Conservation (phyloP, 2,888 invertebrate species). For the Ophioninae sp. region DNA sequence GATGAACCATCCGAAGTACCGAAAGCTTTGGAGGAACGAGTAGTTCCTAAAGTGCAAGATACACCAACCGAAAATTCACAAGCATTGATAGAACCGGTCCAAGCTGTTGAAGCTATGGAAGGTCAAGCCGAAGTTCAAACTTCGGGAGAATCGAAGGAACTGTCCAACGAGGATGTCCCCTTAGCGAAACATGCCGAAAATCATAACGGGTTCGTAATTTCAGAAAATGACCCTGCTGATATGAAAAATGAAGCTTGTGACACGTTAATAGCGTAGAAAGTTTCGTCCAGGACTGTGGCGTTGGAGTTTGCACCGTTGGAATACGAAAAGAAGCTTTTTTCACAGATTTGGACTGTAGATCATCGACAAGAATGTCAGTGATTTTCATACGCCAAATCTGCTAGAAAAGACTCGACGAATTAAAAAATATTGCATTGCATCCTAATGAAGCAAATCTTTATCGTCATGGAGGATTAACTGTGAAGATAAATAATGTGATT, state of each 20-base stretch:
- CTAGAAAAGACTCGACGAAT: not conserved
- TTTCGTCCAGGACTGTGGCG: not conserved
- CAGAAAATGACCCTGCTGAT: not conserved
- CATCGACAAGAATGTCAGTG: not conserved
- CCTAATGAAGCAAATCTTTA: not conserved
- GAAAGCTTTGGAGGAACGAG: no score
- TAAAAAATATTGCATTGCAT: not conserved
- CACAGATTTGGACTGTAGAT: not conserved
- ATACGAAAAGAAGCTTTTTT: not conserved
- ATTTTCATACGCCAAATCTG: not conserved
- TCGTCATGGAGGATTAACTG: not conserved
- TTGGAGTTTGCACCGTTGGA: not conserved
- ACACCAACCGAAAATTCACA: no score
- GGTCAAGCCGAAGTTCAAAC: not conserved
- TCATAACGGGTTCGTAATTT: not conserved
- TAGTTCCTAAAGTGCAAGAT: no score
- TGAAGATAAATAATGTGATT: constrained; percentile 48
- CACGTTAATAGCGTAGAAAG: not conserved
- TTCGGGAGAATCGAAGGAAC: constrained; percentile 1
- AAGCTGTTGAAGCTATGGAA: not conserved
- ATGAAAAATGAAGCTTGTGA: constrained; percentile 20
- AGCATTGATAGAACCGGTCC: no score
- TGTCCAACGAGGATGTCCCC: not conserved
- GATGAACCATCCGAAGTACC: no score
- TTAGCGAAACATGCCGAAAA: not conserved